Evolutionary conservation across 30 jellyfish, hydroid and myxozoan species (phyloP), one percentile per base, ranked within the genome.

Genomic region (Aurelia aurita): DNA sequence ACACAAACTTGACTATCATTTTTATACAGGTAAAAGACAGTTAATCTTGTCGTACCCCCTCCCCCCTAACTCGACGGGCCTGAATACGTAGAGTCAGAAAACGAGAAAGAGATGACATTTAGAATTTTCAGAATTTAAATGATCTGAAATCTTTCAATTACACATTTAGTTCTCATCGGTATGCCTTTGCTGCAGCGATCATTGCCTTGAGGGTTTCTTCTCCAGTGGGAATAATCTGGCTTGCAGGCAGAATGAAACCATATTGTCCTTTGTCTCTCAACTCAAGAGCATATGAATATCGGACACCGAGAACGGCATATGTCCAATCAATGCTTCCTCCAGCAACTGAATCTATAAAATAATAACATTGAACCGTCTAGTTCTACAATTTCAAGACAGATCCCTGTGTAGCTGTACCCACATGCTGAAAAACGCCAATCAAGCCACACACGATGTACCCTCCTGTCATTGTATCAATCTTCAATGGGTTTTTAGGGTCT

Each of bases 261-360:
- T 82, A 53, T 55, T 74, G 76, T 22, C 96, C 91, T 23, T 77
- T 75, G 61, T 87, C 96, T 77, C 98, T 95, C 21, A 93, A 77
- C 88, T 93, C 98, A 26, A 86, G 88, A 3, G 97, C 98, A 63
- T 87, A 93, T 3, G 98, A 88, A 80, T 93, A 93, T 27, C 57
- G 63, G 49, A 93, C 98, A 47, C 98, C 98, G 19, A 93, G 88
- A 18, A 69, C 84, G 22, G 86, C 98, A 45, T 93, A 93, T 10
- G 94, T 82, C 98, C 98, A 93, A 63, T 93, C 98, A 55, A 93
- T 93, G 47, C 98, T 93, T 25, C 98, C 98, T 19, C 98, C 98
- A 29, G 92, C 85, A 16, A 93, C 98, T 12, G 97, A 45, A 45
- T 93, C 98, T 93, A 58, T 11, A 53, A 88, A 39, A 43, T 5